Evolutionary conservation across 2,797 vertebrate species (phyloP).

Genomic region (Diplodus sargus): DNA sequence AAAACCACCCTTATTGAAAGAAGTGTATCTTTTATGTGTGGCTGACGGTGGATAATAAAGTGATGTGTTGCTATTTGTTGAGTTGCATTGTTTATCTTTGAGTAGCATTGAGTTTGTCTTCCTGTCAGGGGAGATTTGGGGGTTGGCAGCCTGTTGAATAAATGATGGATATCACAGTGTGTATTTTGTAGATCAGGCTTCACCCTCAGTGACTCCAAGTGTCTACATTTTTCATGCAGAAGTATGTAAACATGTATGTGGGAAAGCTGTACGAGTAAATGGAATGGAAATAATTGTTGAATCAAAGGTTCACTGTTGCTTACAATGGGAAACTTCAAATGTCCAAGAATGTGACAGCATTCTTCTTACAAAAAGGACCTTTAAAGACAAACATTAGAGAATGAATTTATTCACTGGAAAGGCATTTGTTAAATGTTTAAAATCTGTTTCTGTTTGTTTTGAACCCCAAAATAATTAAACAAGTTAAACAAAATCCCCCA

Average conservation of each 20-base stretch:
- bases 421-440: background rate
- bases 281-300: background rate
- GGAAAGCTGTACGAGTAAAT: background rate
- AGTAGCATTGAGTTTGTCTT: background rate
- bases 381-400: background rate
- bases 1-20: background rate
- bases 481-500: background rate
- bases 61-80: slow-evolving; percentile 1
- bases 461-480: background rate
- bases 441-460: background rate
- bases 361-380: no score
- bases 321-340: background rate
- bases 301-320: no score
- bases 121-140: slow-evolving; percentile 22
- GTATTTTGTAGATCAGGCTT: slow-evolving; percentile 40
- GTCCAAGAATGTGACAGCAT: no score
- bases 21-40: slow-evolving; percentile 14
- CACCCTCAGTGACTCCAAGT: slow-evolving; percentile 16
- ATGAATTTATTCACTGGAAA: background rate
- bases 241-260: background rate
- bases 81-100: slow-evolving; percentile 30
- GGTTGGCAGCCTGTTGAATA: slow-evolving; percentile 41
- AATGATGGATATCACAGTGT: slow-evolving; percentile 52
- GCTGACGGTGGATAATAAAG: slow-evolving; percentile 42
- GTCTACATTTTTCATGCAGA: slow-evolving; percentile 49